A percentile compares a stretch with the other conserved stretches of the same genome.
Evolutionary conservation across 1,140 invertebrate species (phyloP).

Genomic region (Magallana ariakensis): DNA sequence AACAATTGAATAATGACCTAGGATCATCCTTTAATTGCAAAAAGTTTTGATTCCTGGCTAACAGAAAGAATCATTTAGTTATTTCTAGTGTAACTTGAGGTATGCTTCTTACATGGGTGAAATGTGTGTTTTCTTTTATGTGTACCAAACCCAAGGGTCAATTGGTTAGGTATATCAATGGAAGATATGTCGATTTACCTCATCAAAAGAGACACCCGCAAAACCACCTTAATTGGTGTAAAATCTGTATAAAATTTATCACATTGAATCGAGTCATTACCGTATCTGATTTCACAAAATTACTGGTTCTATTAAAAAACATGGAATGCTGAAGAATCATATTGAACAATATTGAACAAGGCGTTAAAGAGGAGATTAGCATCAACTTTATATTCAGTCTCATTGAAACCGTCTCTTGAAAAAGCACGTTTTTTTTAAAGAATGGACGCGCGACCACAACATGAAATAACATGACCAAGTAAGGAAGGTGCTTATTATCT

Average conservation of each 20-base stretch:
- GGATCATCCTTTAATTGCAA: slow-evolving; percentile 34
- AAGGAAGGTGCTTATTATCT: slow-evolving; percentile 30
- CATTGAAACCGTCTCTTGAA: slow-evolving; percentile 30
- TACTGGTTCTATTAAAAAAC: slow-evolving; percentile 6
- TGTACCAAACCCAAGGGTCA: slow-evolving; percentile 7
- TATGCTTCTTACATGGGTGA: neutral
- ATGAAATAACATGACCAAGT: slow-evolving; percentile 18
- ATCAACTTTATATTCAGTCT: slow-evolving; percentile 24
- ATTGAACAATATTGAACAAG: slow-evolving; percentile 33
- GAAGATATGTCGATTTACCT: neutral
- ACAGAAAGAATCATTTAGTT: slow-evolving; percentile 26
- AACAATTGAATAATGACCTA: slow-evolving; percentile 41
- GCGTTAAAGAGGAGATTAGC: slow-evolving; percentile 23
- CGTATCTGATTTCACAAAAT: slow-evolving; percentile 28
- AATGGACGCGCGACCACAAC: neutral
- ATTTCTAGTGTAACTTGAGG: slow-evolving; percentile 25
- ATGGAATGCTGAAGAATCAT: neutral
- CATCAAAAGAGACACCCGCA: neutral
- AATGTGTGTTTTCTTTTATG: neutral
- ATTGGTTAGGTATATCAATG: slow-evolving; percentile 20
- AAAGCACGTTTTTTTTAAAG: slow-evolving; percentile 23
- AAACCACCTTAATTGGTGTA: neutral
- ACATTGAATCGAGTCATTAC: neutral
- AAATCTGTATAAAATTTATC: slow-evolving; percentile 21
- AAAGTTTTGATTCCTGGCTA: slow-evolving; percentile 15